Percentiles rank a stretch among this genome's conserved stretches.
Conservation (phyloP, 2,797 vertebrate genomes). For the Rhynchonycteris naso region DNA sequence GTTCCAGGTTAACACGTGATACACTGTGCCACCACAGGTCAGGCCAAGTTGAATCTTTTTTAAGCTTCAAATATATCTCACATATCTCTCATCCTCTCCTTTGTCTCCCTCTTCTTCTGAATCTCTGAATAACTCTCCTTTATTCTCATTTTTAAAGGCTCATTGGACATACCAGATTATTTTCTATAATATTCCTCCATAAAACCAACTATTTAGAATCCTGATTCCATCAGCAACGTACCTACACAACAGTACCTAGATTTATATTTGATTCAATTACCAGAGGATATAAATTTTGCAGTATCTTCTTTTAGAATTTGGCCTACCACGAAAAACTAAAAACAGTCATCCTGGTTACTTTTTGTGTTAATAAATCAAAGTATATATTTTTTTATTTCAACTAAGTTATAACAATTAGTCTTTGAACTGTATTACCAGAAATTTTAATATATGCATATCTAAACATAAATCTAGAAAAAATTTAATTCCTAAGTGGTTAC, state of each 20-base stretch:
- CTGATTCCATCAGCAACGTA: not conserved
- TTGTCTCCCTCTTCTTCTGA: not conserved
- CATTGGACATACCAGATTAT: not conserved
- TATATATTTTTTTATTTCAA: not conserved
- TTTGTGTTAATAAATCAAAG: not conserved
- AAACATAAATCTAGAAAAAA: constrained; percentile 22
- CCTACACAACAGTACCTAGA: not conserved
- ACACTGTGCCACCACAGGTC: too few species aligned
- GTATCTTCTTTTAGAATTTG: not conserved
- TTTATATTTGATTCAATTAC: not conserved
- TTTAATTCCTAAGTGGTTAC: not conserved
- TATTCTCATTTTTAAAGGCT: not conserved
- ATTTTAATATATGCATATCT: not conserved
- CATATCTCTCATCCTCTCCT: not conserved
- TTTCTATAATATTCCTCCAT: not conserved
- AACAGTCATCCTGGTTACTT: not conserved
- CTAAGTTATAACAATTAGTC: not conserved
- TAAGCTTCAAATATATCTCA: not conserved
- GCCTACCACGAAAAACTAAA: not conserved
- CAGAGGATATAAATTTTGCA: not conserved
- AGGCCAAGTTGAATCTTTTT: not conserved
- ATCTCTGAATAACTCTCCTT: not conserved
- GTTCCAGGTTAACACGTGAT: too few species aligned
- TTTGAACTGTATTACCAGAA: not conserved
- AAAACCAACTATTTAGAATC: not conserved